These are phyloP conservation scores for Pygocentrus nattereri DNA, from an alignment of 2,797 vertebrate genomes.

Conservation along the genomic window DNA sequence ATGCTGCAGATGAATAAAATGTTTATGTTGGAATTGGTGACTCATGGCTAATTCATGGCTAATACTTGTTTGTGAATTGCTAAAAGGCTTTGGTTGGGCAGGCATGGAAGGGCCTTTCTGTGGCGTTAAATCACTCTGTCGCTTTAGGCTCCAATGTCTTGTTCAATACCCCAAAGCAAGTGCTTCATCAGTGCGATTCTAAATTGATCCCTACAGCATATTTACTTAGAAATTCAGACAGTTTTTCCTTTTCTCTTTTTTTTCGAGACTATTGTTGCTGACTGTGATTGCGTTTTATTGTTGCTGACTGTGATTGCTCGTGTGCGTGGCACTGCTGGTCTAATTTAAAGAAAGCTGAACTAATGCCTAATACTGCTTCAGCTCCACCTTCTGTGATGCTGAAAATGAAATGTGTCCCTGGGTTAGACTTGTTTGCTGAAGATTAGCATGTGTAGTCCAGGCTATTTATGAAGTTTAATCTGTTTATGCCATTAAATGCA, in stretches of 20 bases:
- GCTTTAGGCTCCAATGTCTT: constrained; percentile 44
- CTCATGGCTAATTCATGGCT: constrained; percentile 15
- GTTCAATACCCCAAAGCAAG: constrained; percentile 34
- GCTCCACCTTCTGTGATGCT: no score
- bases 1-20: constrained; percentile 13
- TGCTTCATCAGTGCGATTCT: constrained; percentile 43
- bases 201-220: constrained; percentile 40
- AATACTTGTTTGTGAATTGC: constrained; percentile 22
- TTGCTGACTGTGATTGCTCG: neutral
- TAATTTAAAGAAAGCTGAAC: neutral
- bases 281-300: neutral
- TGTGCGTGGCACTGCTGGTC: neutral
- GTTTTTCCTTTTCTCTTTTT: constrained; percentile 24
- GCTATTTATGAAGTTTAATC: neutral
- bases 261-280: constrained; percentile 3
- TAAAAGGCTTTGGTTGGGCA: constrained; percentile 22
- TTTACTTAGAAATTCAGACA: constrained; percentile 28
- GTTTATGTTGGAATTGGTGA: constrained; percentile 37
- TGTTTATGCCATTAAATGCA: neutral
- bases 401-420: neutral
- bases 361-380: neutral
- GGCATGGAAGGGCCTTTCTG: constrained; percentile 21
- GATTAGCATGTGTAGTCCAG: neutral
- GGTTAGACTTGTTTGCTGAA: neutral
- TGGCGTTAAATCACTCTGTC: constrained; percentile 30